Evolutionary conservation across 2,797 vertebrate genomes (phyloP), one percentile per base, ranked within the genome.

Genomic region (Delichon dasypus): DNA sequence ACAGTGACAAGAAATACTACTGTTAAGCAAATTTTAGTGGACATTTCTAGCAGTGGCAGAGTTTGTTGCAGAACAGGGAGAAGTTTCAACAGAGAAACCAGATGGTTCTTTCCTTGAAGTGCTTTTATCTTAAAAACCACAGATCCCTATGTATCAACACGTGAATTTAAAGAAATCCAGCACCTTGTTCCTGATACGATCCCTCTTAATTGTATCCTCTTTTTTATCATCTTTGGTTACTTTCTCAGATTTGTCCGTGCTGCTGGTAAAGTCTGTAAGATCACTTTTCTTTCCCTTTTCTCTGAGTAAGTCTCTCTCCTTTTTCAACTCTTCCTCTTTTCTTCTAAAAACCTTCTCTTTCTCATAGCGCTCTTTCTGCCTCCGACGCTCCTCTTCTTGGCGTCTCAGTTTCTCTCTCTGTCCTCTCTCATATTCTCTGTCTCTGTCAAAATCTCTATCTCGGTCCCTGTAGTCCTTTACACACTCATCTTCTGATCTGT

Each of bases 161-260:
- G 91, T 2, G 42, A 88, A 89, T 88, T 76, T 66, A 89, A 95
- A 67, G 50, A 97, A 94, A 97, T 88, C 55, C 88, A 95, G 95
- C 95, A 99, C 99, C 98, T 99, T 99, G 97, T 99, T 99, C 95
- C 99, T 98, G 89, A 99, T 98, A 47, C 99, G 98, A 95, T 99
- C 99, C 96, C 98, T 98, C 97, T 98, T 99, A 85, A 97, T 80
- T 67, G 96, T 96, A 36, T 99, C 99, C 8, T 99, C 99, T 95
- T 98, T 99, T 97, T 98, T 99, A 93, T 98, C 97, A 2, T 99
- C 99, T 97, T 97, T 99, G 94, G 95, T 85, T 47, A 95, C 90
- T 96, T 98, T 99, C 89, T 99, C 99, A 9, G 91, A 71, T 96
- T 98, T 98, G 50, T 98, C 98, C 17, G 2, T 78, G 85, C 96